phyloP scores from a whole-genome alignment of 1,140 invertebrate genomes.

The Panulirus ornatus region DNA sequence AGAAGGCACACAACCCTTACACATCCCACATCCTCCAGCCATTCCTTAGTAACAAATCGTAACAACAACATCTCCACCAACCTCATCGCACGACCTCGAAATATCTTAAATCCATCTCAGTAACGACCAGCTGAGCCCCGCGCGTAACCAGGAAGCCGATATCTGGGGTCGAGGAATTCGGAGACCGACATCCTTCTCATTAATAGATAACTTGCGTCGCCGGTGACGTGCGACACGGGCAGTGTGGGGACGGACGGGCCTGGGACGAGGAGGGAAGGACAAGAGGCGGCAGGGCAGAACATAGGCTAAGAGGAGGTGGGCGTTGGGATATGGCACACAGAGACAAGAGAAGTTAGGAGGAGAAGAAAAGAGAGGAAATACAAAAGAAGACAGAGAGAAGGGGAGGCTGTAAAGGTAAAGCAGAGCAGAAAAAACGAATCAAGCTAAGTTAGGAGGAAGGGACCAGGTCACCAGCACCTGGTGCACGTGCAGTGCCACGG shows the following conservation, averaged over 20 bases:
- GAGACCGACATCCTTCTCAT: constrained; percentile 39
- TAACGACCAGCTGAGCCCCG: constrained; percentile 21
- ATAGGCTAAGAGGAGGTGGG: not conserved
- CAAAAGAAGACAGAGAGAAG: not conserved
- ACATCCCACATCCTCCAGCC: not conserved
- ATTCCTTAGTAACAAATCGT: constrained; percentile 30
- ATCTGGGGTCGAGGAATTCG: constrained; percentile 47
- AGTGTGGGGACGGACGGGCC: too few relatives aligned
- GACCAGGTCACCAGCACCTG: too few relatives aligned
- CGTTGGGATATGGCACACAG: not conserved
- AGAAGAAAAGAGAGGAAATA: not conserved
- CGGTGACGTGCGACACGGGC: constrained; percentile 39
- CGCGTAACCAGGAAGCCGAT: constrained; percentile 52
- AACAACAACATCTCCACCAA: constrained; percentile 16
- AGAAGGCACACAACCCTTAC: not conserved
- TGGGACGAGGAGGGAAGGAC: not conserved
- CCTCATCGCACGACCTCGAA: constrained; percentile 29
- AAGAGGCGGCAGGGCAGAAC: not conserved
- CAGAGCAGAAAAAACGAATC: not conserved
- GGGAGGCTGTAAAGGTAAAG: not conserved
- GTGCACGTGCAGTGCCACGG: too few relatives aligned
- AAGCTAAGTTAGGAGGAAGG: not conserved
- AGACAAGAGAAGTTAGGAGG: not conserved
- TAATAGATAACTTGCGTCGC: constrained; percentile 51
- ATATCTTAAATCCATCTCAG: constrained; percentile 53